phyloP scores from a whole-genome alignment of 2,113 vertebrate species.

The Recurvirostra avosetta region DNA sequence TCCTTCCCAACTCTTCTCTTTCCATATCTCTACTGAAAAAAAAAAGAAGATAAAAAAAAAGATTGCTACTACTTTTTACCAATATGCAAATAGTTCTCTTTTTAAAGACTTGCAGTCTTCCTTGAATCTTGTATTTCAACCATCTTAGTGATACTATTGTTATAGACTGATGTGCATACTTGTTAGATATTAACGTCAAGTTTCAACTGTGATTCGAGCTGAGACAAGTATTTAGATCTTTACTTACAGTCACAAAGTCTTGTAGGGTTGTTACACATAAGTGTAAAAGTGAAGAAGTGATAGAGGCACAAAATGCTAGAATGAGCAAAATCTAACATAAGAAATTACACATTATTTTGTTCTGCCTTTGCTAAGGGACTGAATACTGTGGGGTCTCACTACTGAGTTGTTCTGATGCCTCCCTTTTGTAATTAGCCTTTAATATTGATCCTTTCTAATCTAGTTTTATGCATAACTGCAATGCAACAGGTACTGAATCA shows the following conservation, averaged over 20 bases:
- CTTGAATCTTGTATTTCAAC: background rate
- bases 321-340: background rate
- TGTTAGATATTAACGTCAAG: background rate
- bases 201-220: background rate
- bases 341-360: background rate
- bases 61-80: background rate
- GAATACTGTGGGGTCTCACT: background rate
- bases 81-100: background rate
- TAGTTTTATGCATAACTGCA: background rate
- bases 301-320: background rate
- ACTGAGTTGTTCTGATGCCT: background rate
- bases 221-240: background rate
- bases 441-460: background rate
- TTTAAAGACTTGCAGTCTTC: background rate
- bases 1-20: background rate
- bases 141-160: background rate
- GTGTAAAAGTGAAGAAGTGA: background rate
- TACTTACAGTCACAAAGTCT: background rate
- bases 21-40: background rate
- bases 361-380: background rate
- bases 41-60: background rate
- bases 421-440: background rate
- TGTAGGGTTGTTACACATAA: background rate
- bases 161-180: background rate
- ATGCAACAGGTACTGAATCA: background rate